These are phyloP conservation scores for Rhodeus uyekii DNA, from an alignment of 2,797 vertebrate species.

Conservation along the genomic window DNA sequence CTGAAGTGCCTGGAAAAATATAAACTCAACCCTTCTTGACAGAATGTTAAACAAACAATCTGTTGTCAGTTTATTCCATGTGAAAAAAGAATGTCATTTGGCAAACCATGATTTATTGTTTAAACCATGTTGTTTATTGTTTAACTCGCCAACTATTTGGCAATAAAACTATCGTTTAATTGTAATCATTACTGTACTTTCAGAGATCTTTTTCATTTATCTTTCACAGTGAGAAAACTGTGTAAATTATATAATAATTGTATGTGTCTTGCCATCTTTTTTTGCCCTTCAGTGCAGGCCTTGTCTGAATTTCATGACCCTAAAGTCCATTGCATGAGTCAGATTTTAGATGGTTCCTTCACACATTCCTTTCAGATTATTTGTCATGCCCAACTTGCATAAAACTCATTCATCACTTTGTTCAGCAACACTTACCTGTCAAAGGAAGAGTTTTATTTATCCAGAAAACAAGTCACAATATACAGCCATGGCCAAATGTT, in stretches of 20 bases:
- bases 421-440: neutral
- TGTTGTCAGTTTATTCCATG: neutral
- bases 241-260: neutral
- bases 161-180: neutral
- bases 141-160: neutral
- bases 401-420: conserved; percentile 6
- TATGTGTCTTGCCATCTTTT: neutral
- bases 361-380: conserved; percentile 24
- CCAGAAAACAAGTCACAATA: neutral
- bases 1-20: neutral
- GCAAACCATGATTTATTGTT: neutral
- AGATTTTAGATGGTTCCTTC: neutral
- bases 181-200: neutral
- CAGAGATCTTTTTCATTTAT: neutral
- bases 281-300: neutral
- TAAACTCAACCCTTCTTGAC: neutral
- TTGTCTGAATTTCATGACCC: neutral
- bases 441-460: conserved; percentile 3
- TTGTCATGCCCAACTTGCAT: conserved; percentile 16
- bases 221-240: neutral
- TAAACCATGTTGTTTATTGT: too few species aligned
- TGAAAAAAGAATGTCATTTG: neutral
- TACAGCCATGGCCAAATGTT: too few species aligned
- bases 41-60: conserved; percentile 25
- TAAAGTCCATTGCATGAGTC: conserved; percentile 2